These are phyloP conservation scores for Stramonita haemastoma DNA, from an alignment of 2,888 invertebrate species.

Conservation along the genomic window DNA sequence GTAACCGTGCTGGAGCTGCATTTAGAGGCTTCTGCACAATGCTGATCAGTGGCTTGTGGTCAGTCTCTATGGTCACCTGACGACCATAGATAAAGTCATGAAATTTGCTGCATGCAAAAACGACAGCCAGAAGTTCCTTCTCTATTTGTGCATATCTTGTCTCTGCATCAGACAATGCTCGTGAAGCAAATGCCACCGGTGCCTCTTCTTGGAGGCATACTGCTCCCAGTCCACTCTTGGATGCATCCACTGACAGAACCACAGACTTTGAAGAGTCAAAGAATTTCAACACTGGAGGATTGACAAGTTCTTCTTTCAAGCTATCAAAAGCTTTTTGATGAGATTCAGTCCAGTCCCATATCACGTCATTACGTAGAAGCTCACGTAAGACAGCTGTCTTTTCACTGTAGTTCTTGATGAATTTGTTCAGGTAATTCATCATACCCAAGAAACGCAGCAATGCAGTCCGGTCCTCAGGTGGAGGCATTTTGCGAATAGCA, in stretches of 20 bases:
- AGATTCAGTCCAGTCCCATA: conserved; percentile 42
- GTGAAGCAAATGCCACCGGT: conserved; percentile 42
- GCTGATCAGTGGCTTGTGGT: conserved; percentile 4
- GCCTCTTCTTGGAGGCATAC: conserved; percentile 39
- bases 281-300: not conserved
- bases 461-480: no score
- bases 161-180: not conserved
- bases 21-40: conserved; percentile 5
- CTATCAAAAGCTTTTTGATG: conserved; percentile 39
- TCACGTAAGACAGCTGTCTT: conserved; percentile 44
- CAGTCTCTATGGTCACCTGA: conserved; percentile 1
- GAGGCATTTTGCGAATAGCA: no score
- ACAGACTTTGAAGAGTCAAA: conserved; percentile 26
- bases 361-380: conserved; percentile 40
- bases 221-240: conserved; percentile 48
- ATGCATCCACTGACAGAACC: not conserved
- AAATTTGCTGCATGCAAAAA: not conserved
- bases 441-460: no score
- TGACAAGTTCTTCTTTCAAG: conserved; percentile 26
- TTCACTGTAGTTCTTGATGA: conserved; percentile 41
- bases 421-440: conserved; percentile 34
- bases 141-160: conserved; percentile 8
- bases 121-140: not conserved
- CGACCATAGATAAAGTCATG: not conserved
- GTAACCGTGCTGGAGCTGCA: not conserved